phyloP scores from a whole-genome alignment of 2,797 vertebrate genomes.

The Acanthurus lineatus region DNA sequence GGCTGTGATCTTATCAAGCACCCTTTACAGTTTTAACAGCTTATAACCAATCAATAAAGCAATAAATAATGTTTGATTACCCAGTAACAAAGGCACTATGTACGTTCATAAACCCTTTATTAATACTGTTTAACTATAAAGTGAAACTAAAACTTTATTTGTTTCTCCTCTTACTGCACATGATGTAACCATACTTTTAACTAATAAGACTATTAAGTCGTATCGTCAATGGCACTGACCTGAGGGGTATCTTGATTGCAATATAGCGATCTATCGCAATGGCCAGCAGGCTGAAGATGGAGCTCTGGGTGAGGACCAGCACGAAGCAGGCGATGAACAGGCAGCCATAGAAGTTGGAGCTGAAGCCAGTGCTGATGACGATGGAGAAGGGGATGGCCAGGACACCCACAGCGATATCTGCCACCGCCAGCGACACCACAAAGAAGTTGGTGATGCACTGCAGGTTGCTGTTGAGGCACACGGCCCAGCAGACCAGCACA shows the following conservation, averaged over 20 bases:
- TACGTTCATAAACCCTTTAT: neutral
- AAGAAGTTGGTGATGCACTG: conserved; percentile 98
- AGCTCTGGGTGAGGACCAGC: conserved; percentile 96
- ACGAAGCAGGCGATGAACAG: conserved; percentile 97
- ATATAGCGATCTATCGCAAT: conserved; percentile 97
- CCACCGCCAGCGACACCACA: conserved; percentile 94
- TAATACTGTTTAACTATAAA: too few species aligned
- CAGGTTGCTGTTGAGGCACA: conserved; percentile 94
- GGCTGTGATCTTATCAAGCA: too few species aligned
- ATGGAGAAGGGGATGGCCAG: conserved; percentile 96
- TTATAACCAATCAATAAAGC: conserved; percentile 1
- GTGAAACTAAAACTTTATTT: neutral
- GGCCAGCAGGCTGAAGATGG: conserved; percentile 97
- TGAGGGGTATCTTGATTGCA: conserved; percentile 94
- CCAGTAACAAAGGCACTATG: neutral
- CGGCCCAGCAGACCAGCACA: conserved; percentile 96
- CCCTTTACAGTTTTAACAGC: neutral
- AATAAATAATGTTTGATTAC: neutral
- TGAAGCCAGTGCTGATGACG: conserved; percentile 95
- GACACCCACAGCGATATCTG: conserved; percentile 95
- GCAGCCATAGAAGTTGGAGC: conserved; percentile 94
- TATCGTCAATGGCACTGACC: conserved; percentile 82
- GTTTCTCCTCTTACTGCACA: neutral
- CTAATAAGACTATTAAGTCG: neutral
- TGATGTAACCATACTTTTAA: neutral